phyloP scores from a whole-genome alignment of 2,113 vertebrate species.

The Guaruba guarouba region DNA sequence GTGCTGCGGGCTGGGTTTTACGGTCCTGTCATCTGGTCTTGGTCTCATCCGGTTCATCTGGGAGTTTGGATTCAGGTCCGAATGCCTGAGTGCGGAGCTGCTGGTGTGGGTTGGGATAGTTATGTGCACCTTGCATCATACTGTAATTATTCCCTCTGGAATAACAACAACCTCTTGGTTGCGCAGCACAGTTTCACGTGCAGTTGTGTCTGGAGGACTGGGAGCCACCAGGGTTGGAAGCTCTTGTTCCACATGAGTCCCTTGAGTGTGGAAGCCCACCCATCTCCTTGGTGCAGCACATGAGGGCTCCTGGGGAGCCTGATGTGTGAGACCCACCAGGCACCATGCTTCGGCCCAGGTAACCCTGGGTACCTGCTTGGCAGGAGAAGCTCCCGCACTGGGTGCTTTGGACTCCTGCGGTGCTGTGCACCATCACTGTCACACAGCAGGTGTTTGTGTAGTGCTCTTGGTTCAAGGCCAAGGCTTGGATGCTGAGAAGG shows the following conservation, averaged over 20 bases:
- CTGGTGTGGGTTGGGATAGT: neutral
- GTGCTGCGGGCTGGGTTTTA: neutral
- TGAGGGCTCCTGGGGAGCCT: neutral
- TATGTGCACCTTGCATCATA: neutral
- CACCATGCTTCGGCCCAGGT: neutral
- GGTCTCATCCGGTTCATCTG: neutral
- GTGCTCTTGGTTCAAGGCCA: neutral
- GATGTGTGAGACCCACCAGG: neutral
- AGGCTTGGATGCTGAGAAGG: too few relatives aligned
- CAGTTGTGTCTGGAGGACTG: neutral
- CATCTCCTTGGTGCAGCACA: neutral
- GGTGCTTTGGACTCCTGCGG: neutral
- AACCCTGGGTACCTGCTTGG: neutral
- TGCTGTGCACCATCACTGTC: neutral
- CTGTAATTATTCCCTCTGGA: neutral
- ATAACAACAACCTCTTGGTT: neutral
- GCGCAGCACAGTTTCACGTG: neutral
- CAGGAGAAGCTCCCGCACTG: neutral
- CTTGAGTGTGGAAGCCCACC: neutral
- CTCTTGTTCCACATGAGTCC: neutral
- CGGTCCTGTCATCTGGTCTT: fast-evolving
- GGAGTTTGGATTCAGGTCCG: neutral
- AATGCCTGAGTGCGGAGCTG: neutral
- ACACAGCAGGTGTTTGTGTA: neutral
- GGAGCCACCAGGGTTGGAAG: neutral